A percentile compares a stretch with the other conserved stretches of the same genome.
Evolutionary conservation across 2,888 invertebrate species (phyloP).

Genomic region (Chironomus riparius): DNA sequence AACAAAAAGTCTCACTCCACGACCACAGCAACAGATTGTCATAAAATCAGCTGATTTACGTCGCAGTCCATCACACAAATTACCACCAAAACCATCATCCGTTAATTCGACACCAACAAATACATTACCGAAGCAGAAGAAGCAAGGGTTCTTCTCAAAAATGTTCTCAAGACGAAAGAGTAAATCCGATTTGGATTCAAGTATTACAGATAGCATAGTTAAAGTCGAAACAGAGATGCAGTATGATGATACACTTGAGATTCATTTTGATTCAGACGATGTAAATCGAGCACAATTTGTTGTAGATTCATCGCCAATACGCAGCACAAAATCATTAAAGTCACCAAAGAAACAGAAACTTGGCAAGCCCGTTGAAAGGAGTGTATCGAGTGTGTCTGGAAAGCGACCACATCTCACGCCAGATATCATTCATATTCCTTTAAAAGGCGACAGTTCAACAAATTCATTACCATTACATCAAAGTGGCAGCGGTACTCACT

Average conservation of each 20-base stretch:
- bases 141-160: slow-evolving; percentile 55
- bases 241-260: slow-evolving; percentile 33
- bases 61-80: slow-evolving; percentile 46
- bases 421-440: slow-evolving; percentile 56
- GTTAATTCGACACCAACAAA: slow-evolving; percentile 43
- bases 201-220: neutral
- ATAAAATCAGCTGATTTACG: slow-evolving; percentile 38
- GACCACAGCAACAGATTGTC: slow-evolving; percentile 38
- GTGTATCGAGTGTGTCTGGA: slow-evolving; percentile 53
- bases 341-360: slow-evolving; percentile 42
- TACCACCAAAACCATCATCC: slow-evolving; percentile 48
- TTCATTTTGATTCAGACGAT: slow-evolving; percentile 34
- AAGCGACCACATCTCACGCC: slow-evolving; percentile 50
- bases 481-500: slow-evolving; percentile 37
- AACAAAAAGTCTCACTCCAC: slow-evolving; percentile 31
- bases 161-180: slow-evolving; percentile 50
- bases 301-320: slow-evolving; percentile 32
- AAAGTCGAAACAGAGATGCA: slow-evolving; percentile 11
- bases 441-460: slow-evolving; percentile 49
- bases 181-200: slow-evolving; percentile 40
- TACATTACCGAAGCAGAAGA: slow-evolving; percentile 49
- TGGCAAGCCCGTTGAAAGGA: slow-evolving; percentile 48
- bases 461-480: slow-evolving; percentile 39
- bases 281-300: slow-evolving; percentile 32
- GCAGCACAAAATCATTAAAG: slow-evolving; percentile 36